Base-by-base conservation (phyloP, 2,888 invertebrate genomes). In the Leptarthrus brevirostris region DNA sequence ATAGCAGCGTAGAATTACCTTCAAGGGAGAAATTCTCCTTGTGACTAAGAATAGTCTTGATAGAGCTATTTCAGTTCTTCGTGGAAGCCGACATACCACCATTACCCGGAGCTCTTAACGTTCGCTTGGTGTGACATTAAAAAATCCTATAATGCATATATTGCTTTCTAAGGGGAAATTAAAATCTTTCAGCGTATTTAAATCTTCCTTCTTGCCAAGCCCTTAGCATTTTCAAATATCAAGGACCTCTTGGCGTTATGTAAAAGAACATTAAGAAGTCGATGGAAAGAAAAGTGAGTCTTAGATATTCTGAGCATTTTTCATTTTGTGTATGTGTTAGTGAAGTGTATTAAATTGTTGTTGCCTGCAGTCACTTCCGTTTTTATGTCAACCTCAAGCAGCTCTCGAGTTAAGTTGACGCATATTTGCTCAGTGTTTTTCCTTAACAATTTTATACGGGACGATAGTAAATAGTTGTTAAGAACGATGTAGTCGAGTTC, bases 61-160 rank as follows among this genome's bases (percentile, higher is more conserved):
- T 69, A 24, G 53, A 54, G 73, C 34, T 34, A 66, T 74, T 74
- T 54, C 56, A 56, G 69, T 40, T 70, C 70, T 64, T 73, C 44
- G 36, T 18, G 56, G 52, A 6, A 64, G 52, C n/a, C 24, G 24
- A 49, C 18, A 52, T 52, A 26, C 64, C 30, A 30, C 47, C 52
- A 66, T 74, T 74, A 66, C 70, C 18, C 14, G 26, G 2, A 56
- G 36, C 70, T 56, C 74, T 70, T 74, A 74, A 74, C 47, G 74
- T 74, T 70, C 70, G 70, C 70, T 74, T 58, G 56, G 74, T 70
- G 74, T 74, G 58, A 70, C 74, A 74, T 74, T 74, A 74, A 74
- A 70, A 74, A 74, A 70, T 70, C 70, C 70, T 70, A 74, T 74
- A 74, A 58, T 56, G 58, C 66, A 70, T 70, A 70, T 70, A 74